These are phyloP conservation scores for Mus spretus DNA, from an alignment of 2,797 vertebrate genomes.

Conservation along the genomic window DNA sequence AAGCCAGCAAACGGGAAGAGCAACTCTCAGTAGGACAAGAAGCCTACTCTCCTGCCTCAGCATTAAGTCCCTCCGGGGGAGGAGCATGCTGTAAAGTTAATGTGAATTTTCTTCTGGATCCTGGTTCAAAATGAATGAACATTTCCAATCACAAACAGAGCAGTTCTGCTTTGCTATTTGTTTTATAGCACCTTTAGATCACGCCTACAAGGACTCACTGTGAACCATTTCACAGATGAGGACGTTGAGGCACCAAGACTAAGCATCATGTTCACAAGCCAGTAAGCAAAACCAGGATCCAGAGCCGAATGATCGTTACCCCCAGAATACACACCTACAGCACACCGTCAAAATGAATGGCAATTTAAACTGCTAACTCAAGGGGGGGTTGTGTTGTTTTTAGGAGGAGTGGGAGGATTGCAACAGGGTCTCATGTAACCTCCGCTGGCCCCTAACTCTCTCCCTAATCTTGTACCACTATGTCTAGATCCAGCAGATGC, in stretches of 20 bases:
- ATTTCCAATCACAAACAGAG: neutral
- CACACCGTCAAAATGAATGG: neutral
- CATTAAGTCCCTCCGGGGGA: neutral
- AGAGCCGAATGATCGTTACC: neutral
- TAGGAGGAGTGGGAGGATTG: neutral
- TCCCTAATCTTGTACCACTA: neutral
- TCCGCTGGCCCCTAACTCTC: neutral
- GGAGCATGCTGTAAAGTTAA: neutral
- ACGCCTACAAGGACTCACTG: neutral
- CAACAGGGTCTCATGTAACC: neutral
- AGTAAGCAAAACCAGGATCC: neutral
- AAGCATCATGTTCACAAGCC: neutral
- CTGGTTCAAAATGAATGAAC: neutral
- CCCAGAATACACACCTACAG: neutral
- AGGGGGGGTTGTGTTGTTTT: neutral
- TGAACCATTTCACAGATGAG: neutral
- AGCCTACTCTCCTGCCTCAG: neutral
- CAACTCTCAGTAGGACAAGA: neutral
- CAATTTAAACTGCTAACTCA: neutral
- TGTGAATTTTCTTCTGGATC: neutral
- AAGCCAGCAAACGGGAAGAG: neutral
- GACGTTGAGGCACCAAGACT: neutral
- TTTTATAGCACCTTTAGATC: neutral
- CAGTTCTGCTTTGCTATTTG: neutral
- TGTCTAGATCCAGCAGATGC: neutral